phyloP scores from a whole-genome alignment of 2,888 invertebrate species.

The Ormyrus pomaceus region DNA sequence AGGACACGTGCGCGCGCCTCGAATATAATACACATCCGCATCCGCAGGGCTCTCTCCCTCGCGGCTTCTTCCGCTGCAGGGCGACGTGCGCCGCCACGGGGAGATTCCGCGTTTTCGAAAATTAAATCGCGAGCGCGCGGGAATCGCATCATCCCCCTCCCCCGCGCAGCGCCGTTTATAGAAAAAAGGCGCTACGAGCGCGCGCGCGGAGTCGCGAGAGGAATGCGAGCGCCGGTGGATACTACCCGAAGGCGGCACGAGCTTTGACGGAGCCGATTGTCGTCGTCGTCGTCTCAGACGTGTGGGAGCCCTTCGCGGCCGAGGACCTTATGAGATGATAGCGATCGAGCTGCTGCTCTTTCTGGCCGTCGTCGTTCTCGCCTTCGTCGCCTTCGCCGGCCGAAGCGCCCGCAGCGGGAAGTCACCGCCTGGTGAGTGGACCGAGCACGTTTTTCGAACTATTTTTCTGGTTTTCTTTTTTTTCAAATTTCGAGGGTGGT shows the following conservation, averaged over 20 bases:
- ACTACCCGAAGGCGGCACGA: background rate
- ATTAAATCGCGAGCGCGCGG: too few species aligned
- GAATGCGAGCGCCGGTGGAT: background rate
- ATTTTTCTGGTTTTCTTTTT: background rate
- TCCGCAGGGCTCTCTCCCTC: too few species aligned
- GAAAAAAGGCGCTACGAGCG: background rate
- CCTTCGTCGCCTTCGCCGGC: background rate
- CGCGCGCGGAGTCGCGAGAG: background rate
- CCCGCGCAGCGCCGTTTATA: background rate
- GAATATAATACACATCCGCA: too few species aligned
- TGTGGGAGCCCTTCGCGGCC: background rate
- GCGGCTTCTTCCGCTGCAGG: too few species aligned
- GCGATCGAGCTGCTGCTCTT: slow-evolving; percentile 18
- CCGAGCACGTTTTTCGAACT: background rate
- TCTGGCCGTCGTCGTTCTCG: slow-evolving; percentile 4
- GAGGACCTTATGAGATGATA: slow-evolving; percentile 5
- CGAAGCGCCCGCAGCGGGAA: slow-evolving; percentile 2
- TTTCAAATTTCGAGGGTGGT: background rate
- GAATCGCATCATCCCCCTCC: too few species aligned
- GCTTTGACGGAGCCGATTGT: background rate
- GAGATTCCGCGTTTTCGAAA: too few species aligned
- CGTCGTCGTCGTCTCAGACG: background rate
- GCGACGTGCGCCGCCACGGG: too few species aligned
- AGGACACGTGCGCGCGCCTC: too few species aligned
- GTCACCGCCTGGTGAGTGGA: slow-evolving; percentile 37